Evolutionary conservation across 2,113 vertebrate genomes (phyloP).

Genomic region (Garra rufa): DNA sequence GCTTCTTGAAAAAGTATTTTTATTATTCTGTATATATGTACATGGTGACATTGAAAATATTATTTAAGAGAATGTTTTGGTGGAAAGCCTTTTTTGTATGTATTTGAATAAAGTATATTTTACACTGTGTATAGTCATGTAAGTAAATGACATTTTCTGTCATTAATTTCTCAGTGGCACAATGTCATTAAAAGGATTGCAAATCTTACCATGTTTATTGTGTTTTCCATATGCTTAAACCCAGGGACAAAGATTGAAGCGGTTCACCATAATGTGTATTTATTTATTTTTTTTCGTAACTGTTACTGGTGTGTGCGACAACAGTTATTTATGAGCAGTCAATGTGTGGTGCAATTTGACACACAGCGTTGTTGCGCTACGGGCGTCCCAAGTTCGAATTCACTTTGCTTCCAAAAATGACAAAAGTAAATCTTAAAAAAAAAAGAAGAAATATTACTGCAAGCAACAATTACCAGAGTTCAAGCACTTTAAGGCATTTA

Average conservation of each 20-base stretch:
- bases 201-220: neutral
- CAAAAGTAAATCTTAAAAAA: no score
- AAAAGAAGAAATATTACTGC: no score
- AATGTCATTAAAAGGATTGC: neutral
- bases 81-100: constrained; percentile 94
- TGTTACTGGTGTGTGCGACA: no score
- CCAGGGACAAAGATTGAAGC: neutral
- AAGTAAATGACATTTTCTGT: constrained; percentile 73
- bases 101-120: constrained; percentile 96
- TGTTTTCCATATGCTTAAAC: neutral
- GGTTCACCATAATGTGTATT: neutral
- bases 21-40: constrained; percentile 98
- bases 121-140: constrained; percentile 83
- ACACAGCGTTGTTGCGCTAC: no score
- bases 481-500: no score
- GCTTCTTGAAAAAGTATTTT: constrained; percentile 87
- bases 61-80: constrained; percentile 78
- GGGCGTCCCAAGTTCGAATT: no score
- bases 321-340: no score
- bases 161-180: constrained; percentile 32
- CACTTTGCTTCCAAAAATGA: no score
- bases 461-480: no score
- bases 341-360: no score
- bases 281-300: neutral
- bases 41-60: constrained; percentile 94